A percentile compares a stretch with the other conserved stretches of the same genome.
phyloP scores from a whole-genome alignment of 2,797 vertebrate species.

The Chaetophractus vellerosus region DNA sequence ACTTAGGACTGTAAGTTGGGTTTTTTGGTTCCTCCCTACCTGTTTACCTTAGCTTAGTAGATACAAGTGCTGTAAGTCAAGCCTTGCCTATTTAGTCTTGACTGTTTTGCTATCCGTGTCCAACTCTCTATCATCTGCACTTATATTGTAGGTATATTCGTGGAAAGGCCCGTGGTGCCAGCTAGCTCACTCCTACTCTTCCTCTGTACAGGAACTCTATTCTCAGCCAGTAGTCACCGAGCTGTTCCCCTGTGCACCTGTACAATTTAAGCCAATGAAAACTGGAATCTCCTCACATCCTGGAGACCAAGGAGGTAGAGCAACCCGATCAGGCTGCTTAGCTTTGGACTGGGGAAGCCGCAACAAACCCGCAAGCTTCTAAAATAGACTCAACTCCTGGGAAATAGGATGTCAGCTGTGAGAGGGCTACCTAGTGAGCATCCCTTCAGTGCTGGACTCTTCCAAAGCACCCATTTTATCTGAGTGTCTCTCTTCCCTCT shows the following conservation, averaged over 20 bases:
- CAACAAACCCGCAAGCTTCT: background rate
- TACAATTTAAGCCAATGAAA: background rate
- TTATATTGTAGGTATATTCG: background rate
- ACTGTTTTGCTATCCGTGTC: background rate
- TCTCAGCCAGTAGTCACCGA: background rate
- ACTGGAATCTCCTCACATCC: background rate
- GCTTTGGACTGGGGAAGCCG: background rate
- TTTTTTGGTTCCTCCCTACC: background rate
- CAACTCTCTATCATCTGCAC: background rate
- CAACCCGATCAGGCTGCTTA: rapidly evolving
- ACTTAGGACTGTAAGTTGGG: background rate
- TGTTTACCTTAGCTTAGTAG: background rate
- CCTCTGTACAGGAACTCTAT: background rate
- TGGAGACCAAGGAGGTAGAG: background rate
- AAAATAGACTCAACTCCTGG: background rate
- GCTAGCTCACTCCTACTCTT: background rate
- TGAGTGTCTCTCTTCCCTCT: background rate
- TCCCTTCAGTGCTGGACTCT: background rate
- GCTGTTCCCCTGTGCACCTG: background rate
- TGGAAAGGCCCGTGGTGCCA: background rate
- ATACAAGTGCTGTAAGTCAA: background rate
- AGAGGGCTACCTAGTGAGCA: too few species aligned
- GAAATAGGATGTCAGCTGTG: rapidly evolving
- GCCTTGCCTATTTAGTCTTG: background rate
- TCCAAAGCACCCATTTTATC: background rate